Base-by-base conservation (phyloP, 2,797 vertebrate species). In the Aulostomus chinensis region DNA sequence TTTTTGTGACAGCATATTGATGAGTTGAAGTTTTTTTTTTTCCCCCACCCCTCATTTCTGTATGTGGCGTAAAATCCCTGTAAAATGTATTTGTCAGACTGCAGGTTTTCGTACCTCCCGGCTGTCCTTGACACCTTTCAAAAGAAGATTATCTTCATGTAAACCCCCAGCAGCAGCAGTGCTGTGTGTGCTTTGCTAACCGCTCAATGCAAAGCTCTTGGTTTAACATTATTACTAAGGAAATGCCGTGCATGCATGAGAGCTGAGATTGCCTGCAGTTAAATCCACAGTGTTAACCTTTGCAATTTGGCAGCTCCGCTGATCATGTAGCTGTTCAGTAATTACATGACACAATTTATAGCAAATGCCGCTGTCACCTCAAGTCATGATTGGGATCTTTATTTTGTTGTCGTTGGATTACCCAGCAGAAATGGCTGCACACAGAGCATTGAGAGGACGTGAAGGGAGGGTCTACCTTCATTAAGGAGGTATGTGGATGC, bases 241-340 rank as follows among this genome's bases (percentile, higher is more conserved):
- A 61, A 71, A 53, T 12, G 39, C 34, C 45, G 35, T 36, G 45
- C 39, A 51, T 26, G 42, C 13, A 22, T 24, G 38, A 20, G 21
- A 46, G 60, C 34, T 18, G 42, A 58, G 41, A 32, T 43, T 52
- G 45, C 54, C 30, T 31, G 62, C 43, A 55, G 51, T 64, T 55
- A 51, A 55, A 58, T 52, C 73, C 10, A 15, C 62, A 46, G 66
- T 60, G 61, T 46, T 58, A 55, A 50, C 40, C 51, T 60, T 50
- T 32, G 46, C 42, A 31, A 37, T 73, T 61, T 59, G 73, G 60
- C 71, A 62, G 53, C 22, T 50, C 17, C 41, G 34, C 28, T 32
- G 16, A 40, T 32, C n/a, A n/a, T n/a, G n/a, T n/a, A n/a, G n/a
- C n/a, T n/a, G n/a, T n/a, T n/a, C n/a, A n/a, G n/a, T n/a, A n/a